Conservation (phyloP, 2,113 vertebrate species). For the Cryptomyrus ogoouensis region DNA sequence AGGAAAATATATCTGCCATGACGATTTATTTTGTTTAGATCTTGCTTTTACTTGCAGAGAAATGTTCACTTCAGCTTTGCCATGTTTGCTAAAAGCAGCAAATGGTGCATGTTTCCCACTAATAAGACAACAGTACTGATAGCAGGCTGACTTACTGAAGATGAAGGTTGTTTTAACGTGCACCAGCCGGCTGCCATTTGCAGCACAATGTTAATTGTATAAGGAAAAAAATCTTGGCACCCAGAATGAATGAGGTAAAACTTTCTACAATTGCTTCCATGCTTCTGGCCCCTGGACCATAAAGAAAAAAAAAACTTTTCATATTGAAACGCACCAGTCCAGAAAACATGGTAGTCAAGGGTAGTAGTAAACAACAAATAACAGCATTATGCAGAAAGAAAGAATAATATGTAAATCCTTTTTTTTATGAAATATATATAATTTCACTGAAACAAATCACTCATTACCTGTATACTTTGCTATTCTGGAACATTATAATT, state of each 20-base stretch:
- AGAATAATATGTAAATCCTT: background rate
- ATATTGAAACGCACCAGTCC: background rate
- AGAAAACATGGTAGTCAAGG: constrained; percentile 2
- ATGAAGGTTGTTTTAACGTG: background rate
- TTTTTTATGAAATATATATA: background rate
- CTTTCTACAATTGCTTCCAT: constrained; percentile 11
- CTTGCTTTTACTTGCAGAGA: background rate
- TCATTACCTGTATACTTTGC: background rate
- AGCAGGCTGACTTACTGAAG: background rate
- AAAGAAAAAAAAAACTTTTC: background rate
- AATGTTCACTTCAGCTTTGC: background rate
- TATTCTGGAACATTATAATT: background rate
- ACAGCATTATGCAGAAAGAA: background rate
- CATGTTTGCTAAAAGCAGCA: background rate
- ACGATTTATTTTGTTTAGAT: background rate
- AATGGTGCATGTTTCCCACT: background rate
- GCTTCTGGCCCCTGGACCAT: background rate
- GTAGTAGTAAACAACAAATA: background rate
- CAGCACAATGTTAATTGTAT: background rate
- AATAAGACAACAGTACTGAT: background rate
- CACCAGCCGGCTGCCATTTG: background rate
- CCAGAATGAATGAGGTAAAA: background rate
- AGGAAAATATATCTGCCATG: background rate
- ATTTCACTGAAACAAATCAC: background rate
- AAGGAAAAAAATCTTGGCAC: constrained; percentile 7